phyloP scores from a whole-genome alignment of 2,888 invertebrate species.

The Beris morrisii region DNA sequence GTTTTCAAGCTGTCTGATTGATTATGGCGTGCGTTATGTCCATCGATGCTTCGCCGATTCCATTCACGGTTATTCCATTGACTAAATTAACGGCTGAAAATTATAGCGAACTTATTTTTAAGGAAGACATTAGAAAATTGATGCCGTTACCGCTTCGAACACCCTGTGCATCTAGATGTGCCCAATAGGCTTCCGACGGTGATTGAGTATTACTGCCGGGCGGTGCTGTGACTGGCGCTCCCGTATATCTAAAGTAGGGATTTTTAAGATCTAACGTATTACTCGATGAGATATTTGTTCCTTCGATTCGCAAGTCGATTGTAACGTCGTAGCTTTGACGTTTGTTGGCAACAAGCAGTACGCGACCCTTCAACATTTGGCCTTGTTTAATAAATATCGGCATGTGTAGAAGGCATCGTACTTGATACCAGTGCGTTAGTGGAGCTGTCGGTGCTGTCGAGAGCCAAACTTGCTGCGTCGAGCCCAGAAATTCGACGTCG shows the following conservation, averaged over 20 bases:
- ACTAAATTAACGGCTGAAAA: conserved; percentile 69
- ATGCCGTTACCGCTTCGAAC: conserved; percentile 48
- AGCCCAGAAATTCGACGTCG: conserved; percentile 94
- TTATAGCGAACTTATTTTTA: neutral
- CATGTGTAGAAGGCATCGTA: conserved; percentile 89
- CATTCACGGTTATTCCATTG: conserved; percentile 75
- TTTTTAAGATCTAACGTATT: conserved; percentile 97
- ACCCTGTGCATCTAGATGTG: conserved; percentile 76
- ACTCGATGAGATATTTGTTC: conserved; percentile 79
- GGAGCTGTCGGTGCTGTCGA: conserved; percentile 98
- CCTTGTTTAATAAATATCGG: conserved; percentile 95
- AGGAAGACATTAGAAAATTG: neutral
- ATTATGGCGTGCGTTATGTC: conserved; percentile 64
- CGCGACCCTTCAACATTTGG: conserved; percentile 84
- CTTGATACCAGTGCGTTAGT: conserved; percentile 99
- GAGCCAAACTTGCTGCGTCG: conserved; percentile 88
- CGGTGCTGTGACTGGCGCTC: conserved; percentile 88
- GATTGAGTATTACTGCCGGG: conserved; percentile 89
- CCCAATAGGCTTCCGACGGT: conserved; percentile 93
- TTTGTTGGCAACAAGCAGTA: conserved; percentile 88
- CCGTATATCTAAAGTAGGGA: conserved; percentile 96
- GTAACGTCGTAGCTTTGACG: conserved; percentile 99
- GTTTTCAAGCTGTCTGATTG: conserved; percentile 49
- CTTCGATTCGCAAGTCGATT: conserved; percentile 89
- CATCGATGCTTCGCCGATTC: conserved; percentile 72